A percentile compares a stretch with the other conserved stretches of the same genome.
phyloP scores from a whole-genome alignment of 2,888 invertebrate species.

The Apomyelois bistriatella region DNA sequence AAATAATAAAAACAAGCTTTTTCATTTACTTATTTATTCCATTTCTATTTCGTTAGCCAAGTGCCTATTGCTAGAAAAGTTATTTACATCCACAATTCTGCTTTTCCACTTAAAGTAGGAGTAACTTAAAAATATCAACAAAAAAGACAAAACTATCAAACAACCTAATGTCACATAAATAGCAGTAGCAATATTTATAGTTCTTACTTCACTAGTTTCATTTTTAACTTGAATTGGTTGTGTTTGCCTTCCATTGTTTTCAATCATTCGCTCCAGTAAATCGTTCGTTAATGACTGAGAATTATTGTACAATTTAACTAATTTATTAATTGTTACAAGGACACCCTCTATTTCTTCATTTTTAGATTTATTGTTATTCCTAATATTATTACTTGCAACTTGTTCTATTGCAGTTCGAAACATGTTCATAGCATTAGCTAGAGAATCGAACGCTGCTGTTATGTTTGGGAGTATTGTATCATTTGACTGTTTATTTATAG shows the following conservation, averaged over 20 bases:
- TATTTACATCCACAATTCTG: neutral
- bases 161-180: constrained; percentile 2
- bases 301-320: constrained; percentile 5
- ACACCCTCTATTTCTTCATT: neutral
- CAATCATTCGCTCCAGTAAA: neutral
- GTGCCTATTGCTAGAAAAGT: neutral
- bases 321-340: neutral
- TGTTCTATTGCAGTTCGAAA: constrained; percentile 2
- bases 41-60: constrained; percentile 3
- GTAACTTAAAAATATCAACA: neutral
- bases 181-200: neutral
- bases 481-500: constrained; percentile 14
- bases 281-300: neutral
- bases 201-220: neutral
- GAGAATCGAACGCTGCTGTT: constrained; percentile 12
- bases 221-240: neutral
- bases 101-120: constrained; percentile 6
- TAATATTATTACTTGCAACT: neutral
- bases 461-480: constrained; percentile 10
- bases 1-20: too few relatives aligned
- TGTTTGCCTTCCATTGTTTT: neutral
- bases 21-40: neutral
- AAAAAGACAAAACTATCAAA: neutral
- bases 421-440: neutral
- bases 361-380: neutral